Conservation (phyloP, 1,140 invertebrate species). For the Leptinotarsa texana region DNA sequence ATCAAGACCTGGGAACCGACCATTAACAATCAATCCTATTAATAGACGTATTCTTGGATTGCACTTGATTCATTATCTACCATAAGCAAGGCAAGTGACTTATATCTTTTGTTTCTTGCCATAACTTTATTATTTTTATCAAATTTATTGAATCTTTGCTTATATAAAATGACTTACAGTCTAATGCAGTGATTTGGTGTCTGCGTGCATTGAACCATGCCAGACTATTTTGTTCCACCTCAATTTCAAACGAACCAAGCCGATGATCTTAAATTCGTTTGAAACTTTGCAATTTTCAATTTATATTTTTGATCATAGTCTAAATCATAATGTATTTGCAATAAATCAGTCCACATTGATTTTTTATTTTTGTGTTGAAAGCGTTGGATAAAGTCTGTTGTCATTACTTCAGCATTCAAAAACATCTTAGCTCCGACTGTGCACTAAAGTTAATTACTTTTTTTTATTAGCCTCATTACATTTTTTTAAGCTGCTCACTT, state of each 20-base stretch:
- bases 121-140: neutral
- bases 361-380: constrained; percentile 12
- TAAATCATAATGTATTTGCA: constrained; percentile 15
- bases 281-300: neutral
- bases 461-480: neutral
- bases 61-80: no score
- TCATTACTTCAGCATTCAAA: neutral
- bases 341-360: constrained; percentile 20
- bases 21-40: no score
- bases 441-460: neutral
- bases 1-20: no score
- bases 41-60: no score
- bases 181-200: constrained; percentile 17
- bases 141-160: constrained; percentile 18
- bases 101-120: no score
- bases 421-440: neutral
- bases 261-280: neutral
- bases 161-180: constrained; percentile 4
- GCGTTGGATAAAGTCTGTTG: constrained; percentile 2
- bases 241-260: neutral
- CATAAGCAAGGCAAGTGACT: no score
- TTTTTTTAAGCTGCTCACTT: neutral
- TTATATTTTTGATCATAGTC: constrained; percentile 13
- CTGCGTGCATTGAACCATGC: neutral
- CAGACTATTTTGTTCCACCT: constrained; percentile 10